phyloP scores from a whole-genome alignment of 2,113 vertebrate species.

The Clarias gariepinus region DNA sequence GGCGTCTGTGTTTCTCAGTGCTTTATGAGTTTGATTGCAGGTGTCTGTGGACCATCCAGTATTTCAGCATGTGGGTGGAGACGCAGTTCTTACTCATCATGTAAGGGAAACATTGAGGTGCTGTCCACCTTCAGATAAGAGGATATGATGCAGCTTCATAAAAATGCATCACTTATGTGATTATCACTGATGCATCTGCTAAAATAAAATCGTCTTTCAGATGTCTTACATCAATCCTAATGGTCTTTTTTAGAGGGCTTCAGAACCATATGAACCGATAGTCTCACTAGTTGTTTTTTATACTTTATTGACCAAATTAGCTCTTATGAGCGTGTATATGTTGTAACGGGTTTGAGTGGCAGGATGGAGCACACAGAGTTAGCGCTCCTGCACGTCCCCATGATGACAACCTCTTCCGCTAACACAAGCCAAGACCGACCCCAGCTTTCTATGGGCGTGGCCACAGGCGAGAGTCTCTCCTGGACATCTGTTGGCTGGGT shows the following conservation, averaged over 20 bases:
- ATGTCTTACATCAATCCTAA: slow-evolving; percentile 19
- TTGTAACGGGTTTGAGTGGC: too few relatives aligned
- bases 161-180: neutral
- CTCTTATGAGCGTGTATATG: neutral
- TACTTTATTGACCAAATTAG: neutral
- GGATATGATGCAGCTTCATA: slow-evolving; percentile 13
- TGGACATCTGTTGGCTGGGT: too few relatives aligned
- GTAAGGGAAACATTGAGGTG: neutral
- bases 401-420: too few relatives aligned
- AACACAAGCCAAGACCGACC: too few relatives aligned
- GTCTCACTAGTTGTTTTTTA: slow-evolving; percentile 8
- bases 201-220: neutral
- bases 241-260: neutral
- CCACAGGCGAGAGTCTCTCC: too few relatives aligned
- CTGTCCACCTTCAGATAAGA: neutral
- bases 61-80: slow-evolving; percentile 41
- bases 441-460: too few relatives aligned
- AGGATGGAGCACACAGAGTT: too few relatives aligned
- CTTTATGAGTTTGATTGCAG: slow-evolving; percentile 30
- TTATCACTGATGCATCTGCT: neutral
- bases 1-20: neutral
- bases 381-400: too few relatives aligned
- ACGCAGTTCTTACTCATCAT: slow-evolving; percentile 31
- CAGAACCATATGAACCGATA: neutral
- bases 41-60: slow-evolving; percentile 21